A percentile compares a stretch with the other conserved stretches of the same genome.
These are phyloP conservation scores for Halocynthia aurantium DNA, from an alignment of 23 tunicate species.

Conservation along the genomic window DNA sequence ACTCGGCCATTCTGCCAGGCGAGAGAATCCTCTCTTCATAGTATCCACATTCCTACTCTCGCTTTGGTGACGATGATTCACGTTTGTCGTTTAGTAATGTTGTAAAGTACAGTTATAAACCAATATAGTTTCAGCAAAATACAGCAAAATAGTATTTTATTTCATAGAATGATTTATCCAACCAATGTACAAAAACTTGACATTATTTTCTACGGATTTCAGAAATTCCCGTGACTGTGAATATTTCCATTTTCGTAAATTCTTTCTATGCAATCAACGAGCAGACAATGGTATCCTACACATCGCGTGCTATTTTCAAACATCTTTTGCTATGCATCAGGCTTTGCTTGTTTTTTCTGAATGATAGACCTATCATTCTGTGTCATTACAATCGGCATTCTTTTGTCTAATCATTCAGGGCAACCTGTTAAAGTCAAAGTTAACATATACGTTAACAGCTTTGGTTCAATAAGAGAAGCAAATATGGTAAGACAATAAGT, in stretches of 20 bases:
- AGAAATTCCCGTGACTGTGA: slow-evolving; percentile 64
- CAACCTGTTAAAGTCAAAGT: slow-evolving; percentile 22
- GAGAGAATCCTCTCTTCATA: no score
- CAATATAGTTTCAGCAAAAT: no score
- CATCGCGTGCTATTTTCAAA: not conserved
- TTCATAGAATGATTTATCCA: no score
- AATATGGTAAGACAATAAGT: slow-evolving; percentile 33
- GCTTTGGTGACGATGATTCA: no score
- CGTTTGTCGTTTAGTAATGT: no score
- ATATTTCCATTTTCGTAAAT: slow-evolving; percentile 60
- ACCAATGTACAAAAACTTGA: not conserved
- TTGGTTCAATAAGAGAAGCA: slow-evolving; percentile 24
- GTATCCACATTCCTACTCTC: no score
- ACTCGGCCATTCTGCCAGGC: slow-evolving; percentile 41
- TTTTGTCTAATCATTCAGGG: slow-evolving; percentile 9
- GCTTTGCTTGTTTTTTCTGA: no score
- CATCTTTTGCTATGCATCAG: no score
- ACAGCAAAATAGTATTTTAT: no score
- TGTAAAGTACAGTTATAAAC: no score
- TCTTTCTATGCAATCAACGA: slow-evolving; percentile 70
- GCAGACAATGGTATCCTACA: slow-evolving; percentile 69
- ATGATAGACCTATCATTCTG: no score
- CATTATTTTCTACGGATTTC: slow-evolving; percentile 5
- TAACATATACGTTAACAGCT: slow-evolving; percentile 32
- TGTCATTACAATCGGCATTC: no score